A percentile compares a stretch with the other conserved stretches of the same genome.
phyloP scores from a whole-genome alignment of 2,113 vertebrate species.

The Ranitomeya imitator region DNA sequence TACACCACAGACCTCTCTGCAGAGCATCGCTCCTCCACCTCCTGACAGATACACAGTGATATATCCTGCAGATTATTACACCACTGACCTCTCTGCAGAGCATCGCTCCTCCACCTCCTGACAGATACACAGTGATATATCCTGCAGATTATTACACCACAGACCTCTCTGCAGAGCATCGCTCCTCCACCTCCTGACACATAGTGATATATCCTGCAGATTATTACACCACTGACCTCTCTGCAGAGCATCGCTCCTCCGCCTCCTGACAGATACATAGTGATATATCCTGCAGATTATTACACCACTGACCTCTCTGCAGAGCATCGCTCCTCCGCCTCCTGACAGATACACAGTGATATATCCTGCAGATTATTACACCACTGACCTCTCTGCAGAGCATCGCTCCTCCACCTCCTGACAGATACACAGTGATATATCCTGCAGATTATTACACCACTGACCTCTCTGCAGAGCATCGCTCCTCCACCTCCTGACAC shows the following conservation, averaged over 20 bases:
- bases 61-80: constrained; percentile 18
- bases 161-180: background rate
- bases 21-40: background rate
- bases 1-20: background rate
- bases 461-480: background rate
- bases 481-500: background rate
- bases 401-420: background rate
- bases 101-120: background rate
- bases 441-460: background rate
- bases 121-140: too few species aligned
- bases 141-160: background rate
- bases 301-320: background rate
- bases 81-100: constrained; percentile 8
- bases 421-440: background rate
- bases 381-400: background rate
- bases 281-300: background rate
- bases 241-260: too few species aligned
- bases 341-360: background rate
- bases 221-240: background rate
- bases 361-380: background rate
- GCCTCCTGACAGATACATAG: background rate
- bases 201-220: too few species aligned
- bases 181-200: background rate
- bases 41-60: background rate
- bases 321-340: background rate